phyloP scores from a whole-genome alignment of 2,113 vertebrate species.

The Seriola quinqueradiata region DNA sequence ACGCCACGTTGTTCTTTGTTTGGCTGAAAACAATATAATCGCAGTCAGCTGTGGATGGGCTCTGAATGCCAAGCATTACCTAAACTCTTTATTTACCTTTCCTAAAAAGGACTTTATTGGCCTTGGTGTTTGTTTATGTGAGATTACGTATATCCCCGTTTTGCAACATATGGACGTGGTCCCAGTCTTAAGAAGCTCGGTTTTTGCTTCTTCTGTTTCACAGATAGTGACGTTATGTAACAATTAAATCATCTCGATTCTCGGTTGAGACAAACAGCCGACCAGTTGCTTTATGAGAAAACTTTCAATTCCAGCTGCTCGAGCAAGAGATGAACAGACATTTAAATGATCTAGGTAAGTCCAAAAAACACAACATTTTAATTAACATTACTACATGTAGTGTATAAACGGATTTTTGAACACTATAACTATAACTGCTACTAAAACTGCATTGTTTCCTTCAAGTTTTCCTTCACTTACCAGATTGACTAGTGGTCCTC shows the following conservation, averaged over 20 bases:
- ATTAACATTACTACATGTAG: no score
- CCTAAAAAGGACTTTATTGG: constrained; percentile 20
- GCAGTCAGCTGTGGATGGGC: constrained; percentile 9
- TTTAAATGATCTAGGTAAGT: no score
- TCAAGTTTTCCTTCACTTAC: constrained; percentile 82
- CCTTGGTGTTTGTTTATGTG: constrained; percentile 15
- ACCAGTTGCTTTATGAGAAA: no score
- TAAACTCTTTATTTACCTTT: constrained; percentile 41
- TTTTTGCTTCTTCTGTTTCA: neutral
- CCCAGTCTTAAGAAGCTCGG: neutral
- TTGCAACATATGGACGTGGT: neutral
- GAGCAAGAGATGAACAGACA: no score
- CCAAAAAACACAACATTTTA: neutral
- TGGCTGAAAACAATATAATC: constrained; percentile 25
- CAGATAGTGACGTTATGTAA: neutral
- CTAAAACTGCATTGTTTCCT: no score
- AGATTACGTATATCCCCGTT: constrained; percentile 28
- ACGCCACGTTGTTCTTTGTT: constrained; percentile 8
- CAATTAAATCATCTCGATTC: neutral
- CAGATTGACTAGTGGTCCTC: constrained; percentile 98
- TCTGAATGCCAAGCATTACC: constrained; percentile 18
- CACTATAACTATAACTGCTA: no score
- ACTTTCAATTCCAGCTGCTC: no score
- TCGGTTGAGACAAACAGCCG: no score
- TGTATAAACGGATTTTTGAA: no score